Conservation (phyloP, 1,140 invertebrate genomes). For the Nebria ingens region DNA sequence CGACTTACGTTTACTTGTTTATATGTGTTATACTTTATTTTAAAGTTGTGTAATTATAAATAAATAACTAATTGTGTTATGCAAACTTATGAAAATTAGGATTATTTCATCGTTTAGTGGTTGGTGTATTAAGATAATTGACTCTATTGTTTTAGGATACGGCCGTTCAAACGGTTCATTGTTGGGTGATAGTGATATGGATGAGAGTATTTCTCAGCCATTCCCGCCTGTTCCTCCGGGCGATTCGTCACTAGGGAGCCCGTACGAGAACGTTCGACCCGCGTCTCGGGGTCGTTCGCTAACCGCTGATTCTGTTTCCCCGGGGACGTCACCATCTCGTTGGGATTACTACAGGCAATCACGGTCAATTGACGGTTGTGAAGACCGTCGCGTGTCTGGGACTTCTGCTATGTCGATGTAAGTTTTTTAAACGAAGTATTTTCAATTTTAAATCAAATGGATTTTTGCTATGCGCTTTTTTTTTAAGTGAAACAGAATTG, state of each 20-base stretch:
- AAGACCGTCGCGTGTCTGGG: constrained; percentile 44
- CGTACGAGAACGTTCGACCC: constrained; percentile 52
- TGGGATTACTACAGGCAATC: constrained; percentile 48
- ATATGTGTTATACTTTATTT: too few relatives aligned
- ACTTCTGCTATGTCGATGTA: constrained; percentile 48
- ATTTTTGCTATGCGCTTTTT: background rate
- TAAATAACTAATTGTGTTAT: too few relatives aligned
- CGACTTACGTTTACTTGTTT: background rate
- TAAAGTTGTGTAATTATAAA: too few relatives aligned
- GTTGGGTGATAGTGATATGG: constrained; percentile 37
- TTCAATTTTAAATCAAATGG: background rate
- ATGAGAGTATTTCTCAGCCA: constrained; percentile 44
- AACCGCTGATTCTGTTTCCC: constrained; percentile 32
- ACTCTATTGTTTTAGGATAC: too few relatives aligned
- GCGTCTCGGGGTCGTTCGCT: constrained; percentile 22
- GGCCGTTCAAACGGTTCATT: constrained; percentile 17
- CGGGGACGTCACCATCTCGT: constrained; percentile 45
- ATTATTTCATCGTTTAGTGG: too few relatives aligned
- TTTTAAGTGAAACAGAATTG: too few relatives aligned
- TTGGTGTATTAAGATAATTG: too few relatives aligned
- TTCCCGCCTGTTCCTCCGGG: constrained; percentile 44
- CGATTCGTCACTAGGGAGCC: constrained; percentile 46
- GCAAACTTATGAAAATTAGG: too few relatives aligned
- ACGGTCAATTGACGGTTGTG: constrained; percentile 34
- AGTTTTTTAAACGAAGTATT: constrained; percentile 28